Percentiles rank a stretch among this genome's conserved stretches.
These are phyloP conservation scores for Falco naumanni DNA, from an alignment of 2,797 vertebrate genomes.

Conservation along the genomic window DNA sequence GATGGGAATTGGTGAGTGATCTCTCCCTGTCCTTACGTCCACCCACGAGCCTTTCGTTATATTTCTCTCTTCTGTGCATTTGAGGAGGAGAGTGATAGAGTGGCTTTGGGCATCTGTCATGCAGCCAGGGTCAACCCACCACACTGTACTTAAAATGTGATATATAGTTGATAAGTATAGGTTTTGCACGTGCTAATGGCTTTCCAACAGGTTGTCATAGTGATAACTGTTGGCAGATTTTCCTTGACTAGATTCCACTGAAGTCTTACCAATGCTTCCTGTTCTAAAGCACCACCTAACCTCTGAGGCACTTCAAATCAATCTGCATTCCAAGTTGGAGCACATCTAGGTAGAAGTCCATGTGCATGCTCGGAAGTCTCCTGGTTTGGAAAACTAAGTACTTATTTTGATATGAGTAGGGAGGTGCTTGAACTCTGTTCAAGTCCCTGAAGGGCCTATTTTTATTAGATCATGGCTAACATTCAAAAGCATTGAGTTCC, in stretches of 20 bases:
- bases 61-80: not conserved
- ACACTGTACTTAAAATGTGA: not conserved
- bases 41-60: not conserved
- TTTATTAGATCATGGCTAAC: slow-evolving; percentile 43
- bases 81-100: not conserved
- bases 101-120: not conserved
- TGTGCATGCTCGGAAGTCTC: slow-evolving; percentile 60
- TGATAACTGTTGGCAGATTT: not conserved
- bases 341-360: slow-evolving; percentile 14
- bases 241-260: not conserved
- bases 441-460: slow-evolving; percentile 49
- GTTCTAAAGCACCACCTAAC: slow-evolving; percentile 62
- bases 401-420: slow-evolving; percentile 53
- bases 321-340: slow-evolving; percentile 57
- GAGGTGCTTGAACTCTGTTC: slow-evolving; percentile 42
- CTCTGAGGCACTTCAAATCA: slow-evolving; percentile 44
- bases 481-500: slow-evolving; percentile 14
- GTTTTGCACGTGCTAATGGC: not conserved
- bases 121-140: not conserved
- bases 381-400: slow-evolving; percentile 50
- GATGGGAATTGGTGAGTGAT: not conserved
- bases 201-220: not conserved
- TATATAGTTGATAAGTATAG: not conserved
- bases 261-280: slow-evolving; percentile 18
- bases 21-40: not conserved